These are phyloP conservation scores for Drosophila watanabei DNA, from an alignment of 1,140 invertebrate species.

Conservation along the genomic window DNA sequence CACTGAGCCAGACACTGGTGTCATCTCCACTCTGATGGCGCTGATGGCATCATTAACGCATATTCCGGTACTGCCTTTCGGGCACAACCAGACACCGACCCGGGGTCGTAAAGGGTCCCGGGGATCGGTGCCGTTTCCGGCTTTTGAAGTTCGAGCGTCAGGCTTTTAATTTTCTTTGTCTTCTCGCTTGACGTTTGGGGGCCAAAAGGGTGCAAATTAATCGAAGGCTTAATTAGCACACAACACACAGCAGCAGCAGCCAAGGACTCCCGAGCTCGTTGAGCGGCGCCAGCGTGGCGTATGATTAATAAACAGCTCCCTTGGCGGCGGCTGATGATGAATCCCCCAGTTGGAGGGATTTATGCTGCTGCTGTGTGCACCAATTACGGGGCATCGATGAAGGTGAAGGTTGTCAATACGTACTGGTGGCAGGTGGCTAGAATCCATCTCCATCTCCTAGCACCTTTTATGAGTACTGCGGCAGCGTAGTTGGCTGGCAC, in stretches of 20 bases:
- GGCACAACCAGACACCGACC: slow-evolving; percentile 46
- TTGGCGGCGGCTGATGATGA: too few species aligned
- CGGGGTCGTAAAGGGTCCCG: too few species aligned
- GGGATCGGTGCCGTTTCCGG: slow-evolving; percentile 65
- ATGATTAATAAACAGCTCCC: slow-evolving; percentile 82
- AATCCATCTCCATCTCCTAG: slow-evolving; percentile 7
- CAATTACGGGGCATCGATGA: slow-evolving; percentile 78
- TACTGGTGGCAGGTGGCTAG: slow-evolving; percentile 12
- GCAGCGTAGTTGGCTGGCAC: slow-evolving; percentile 74
- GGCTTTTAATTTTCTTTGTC: slow-evolving; percentile 84
- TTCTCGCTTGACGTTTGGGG: slow-evolving; percentile 79
- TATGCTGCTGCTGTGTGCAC: slow-evolving; percentile 59
- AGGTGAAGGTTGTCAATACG: slow-evolving; percentile 82
- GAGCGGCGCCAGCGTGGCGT: slow-evolving; percentile 71
- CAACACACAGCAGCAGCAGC: slow-evolving; percentile 21
- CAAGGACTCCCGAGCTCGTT: slow-evolving; percentile 36
- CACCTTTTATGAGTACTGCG: slow-evolving; percentile 56
- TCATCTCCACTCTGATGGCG: slow-evolving; percentile 62
- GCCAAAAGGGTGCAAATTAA: slow-evolving; percentile 84
- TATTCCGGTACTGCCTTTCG: too few species aligned
- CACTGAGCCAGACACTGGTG: slow-evolving; percentile 77
- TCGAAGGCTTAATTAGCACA: slow-evolving; percentile 84
- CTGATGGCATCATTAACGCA: too few species aligned
- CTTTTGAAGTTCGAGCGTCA: slow-evolving; percentile 79
- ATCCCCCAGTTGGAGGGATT: too few species aligned